phyloP scores from a whole-genome alignment of 2,113 vertebrate genomes.

The Pitta sordida region DNA sequence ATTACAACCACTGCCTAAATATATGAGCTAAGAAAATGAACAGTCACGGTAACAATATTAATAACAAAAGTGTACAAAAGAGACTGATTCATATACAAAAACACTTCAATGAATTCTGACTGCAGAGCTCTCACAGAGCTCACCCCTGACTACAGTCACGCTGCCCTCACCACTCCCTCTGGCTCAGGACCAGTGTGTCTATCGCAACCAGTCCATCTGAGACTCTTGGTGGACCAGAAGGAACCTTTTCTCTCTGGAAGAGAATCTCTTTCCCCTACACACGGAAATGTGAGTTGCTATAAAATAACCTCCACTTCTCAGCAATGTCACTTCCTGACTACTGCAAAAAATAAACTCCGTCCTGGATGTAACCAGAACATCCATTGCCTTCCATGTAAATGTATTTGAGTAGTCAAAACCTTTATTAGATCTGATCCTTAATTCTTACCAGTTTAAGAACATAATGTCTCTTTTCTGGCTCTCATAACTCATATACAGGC shows the following conservation, averaged over 20 bases:
- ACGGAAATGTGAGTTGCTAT: neutral
- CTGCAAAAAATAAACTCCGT: neutral
- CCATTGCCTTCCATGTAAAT: neutral
- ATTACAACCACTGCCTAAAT: no score
- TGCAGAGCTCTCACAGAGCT: fast-evolving
- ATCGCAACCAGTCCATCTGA: neutral
- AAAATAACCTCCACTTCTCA: neutral
- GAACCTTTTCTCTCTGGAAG: neutral
- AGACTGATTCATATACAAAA: neutral
- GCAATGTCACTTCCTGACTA: neutral
- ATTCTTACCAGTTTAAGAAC: neutral
- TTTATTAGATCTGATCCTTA: neutral
- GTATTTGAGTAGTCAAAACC: neutral
- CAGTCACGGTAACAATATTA: neutral
- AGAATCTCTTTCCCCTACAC: fast-evolving
- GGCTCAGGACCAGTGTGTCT: fast-evolving
- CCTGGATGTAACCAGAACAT: neutral
- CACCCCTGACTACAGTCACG: fast-evolving
- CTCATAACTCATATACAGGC: neutral
- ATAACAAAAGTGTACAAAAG: neutral
- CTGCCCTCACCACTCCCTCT: neutral
- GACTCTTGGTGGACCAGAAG: neutral
- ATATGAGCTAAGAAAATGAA: neutral
- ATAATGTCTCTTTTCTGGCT: neutral
- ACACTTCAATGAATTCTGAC: no score